Evolutionary conservation across 2,113 vertebrate genomes (phyloP).

Genomic region (Gymnarchus niloticus): DNA sequence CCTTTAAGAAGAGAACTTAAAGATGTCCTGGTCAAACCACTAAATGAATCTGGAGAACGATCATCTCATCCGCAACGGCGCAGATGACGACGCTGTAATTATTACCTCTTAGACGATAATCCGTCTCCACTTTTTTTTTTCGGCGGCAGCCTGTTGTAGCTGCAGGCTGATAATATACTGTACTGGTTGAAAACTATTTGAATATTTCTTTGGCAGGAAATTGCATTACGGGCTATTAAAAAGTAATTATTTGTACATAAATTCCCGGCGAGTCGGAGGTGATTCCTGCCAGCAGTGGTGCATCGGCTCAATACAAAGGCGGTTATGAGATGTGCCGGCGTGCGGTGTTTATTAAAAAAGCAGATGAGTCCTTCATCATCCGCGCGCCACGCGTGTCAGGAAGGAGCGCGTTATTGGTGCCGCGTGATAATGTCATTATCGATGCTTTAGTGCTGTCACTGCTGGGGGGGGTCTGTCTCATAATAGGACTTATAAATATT

Average conservation of each 20-base stretch:
- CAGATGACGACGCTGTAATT: slow-evolving; percentile 64
- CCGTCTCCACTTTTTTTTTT: slow-evolving; percentile 50
- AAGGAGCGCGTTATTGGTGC: slow-evolving; percentile 61
- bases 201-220: slow-evolving; percentile 78
- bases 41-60: slow-evolving; percentile 46
- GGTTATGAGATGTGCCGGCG: slow-evolving; percentile 59
- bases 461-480: slow-evolving; percentile 14
- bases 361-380: slow-evolving; percentile 66
- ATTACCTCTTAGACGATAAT: slow-evolving; percentile 71
- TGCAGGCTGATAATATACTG: slow-evolving; percentile 74
- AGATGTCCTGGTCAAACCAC: slow-evolving; percentile 31
- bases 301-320: slow-evolving; percentile 65
- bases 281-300: slow-evolving; percentile 57
- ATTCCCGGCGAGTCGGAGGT: slow-evolving; percentile 62
- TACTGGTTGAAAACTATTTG: slow-evolving; percentile 73
- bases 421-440: slow-evolving; percentile 65
- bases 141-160: slow-evolving; percentile 60
- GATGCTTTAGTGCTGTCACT: slow-evolving; percentile 51
- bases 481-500: slow-evolving; percentile 18
- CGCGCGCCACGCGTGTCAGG: slow-evolving; percentile 46
- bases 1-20: slow-evolving; percentile 26
- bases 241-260: slow-evolving; percentile 82
- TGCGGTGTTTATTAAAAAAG: slow-evolving; percentile 72
- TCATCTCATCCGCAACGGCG: slow-evolving; percentile 44
- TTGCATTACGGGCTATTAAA: slow-evolving; percentile 76